Conservation (phyloP, 2,113 vertebrate genomes). For the Herpetotheres cachinnans region DNA sequence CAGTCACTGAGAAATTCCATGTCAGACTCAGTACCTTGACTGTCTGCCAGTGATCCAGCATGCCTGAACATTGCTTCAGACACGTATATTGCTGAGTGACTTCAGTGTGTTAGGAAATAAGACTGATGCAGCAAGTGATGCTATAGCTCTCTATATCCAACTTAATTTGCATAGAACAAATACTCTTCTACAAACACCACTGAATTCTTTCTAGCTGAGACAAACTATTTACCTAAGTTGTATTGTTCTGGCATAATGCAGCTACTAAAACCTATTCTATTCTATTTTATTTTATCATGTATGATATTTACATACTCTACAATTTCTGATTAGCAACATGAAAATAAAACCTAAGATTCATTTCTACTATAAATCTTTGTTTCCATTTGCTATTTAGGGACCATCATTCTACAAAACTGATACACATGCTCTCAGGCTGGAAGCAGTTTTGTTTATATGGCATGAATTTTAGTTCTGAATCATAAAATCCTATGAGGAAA, state of each 20-base stretch:
- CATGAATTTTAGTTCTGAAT: constrained; percentile 28
- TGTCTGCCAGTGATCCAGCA: not conserved
- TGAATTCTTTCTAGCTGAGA: constrained; percentile 22
- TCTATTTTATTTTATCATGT: not conserved
- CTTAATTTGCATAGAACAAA: not conserved
- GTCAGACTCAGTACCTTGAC: not conserved
- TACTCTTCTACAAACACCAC: not conserved
- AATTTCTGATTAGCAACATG: not conserved
- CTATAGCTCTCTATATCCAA: not conserved
- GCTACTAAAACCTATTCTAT: not conserved
- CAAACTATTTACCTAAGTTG: not conserved
- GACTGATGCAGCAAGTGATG: not conserved
- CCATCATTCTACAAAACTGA: not conserved
- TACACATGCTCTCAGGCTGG: not conserved
- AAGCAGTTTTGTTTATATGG: constrained; percentile 19
- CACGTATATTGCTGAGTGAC: not conserved
- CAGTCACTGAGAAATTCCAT: constrained; percentile 8
- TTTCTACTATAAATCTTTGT: not conserved
- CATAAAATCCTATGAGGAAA: constrained; percentile 25
- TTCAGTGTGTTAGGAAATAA: not conserved
- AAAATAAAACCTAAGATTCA: not conserved
- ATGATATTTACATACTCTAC: not conserved
- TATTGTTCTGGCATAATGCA: not conserved
- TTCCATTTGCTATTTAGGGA: not conserved
- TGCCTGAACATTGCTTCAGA: not conserved